Evolutionary conservation across 2,113 vertebrate species (phyloP).

Genomic region (Cnemophilus loriae): DNA sequence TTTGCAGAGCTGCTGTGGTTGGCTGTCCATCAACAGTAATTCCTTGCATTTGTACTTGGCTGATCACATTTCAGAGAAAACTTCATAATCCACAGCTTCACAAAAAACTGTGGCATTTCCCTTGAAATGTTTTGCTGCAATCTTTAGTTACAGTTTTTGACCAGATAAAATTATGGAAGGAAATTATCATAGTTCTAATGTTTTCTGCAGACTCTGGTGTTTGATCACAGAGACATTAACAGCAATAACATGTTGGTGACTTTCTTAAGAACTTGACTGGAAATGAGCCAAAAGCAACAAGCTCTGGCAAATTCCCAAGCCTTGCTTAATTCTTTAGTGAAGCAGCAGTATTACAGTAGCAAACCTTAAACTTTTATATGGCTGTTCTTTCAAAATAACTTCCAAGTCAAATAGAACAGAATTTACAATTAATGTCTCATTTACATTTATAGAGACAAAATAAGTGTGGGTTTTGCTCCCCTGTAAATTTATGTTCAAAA

Average conservation of each 20-base stretch:
- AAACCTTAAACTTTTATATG: background rate
- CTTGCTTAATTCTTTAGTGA: background rate
- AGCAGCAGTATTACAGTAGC: background rate
- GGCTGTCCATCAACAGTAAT: background rate
- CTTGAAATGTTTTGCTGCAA: background rate
- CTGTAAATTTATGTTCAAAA: background rate
- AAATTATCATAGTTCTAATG: background rate
- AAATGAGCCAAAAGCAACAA: slow-evolving; percentile 35
- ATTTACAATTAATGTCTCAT: background rate
- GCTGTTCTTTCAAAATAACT: background rate
- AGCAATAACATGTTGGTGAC: background rate
- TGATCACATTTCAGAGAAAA: background rate
- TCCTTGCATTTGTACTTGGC: background rate
- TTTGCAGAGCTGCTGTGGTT: background rate
- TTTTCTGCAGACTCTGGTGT: background rate
- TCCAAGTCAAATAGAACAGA: background rate
- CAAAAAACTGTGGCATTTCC: background rate
- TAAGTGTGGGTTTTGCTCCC: background rate
- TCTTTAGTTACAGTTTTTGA: background rate
- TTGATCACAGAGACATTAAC: slow-evolving; percentile 29
- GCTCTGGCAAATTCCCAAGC: slow-evolving; percentile 29
- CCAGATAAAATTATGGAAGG: background rate
- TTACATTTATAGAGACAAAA: background rate
- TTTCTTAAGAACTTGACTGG: slow-evolving; percentile 35
- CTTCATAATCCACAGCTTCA: background rate